These are phyloP conservation scores for Neomorphus geoffroyi DNA, from an alignment of 2,797 vertebrate species.

Conservation along the genomic window DNA sequence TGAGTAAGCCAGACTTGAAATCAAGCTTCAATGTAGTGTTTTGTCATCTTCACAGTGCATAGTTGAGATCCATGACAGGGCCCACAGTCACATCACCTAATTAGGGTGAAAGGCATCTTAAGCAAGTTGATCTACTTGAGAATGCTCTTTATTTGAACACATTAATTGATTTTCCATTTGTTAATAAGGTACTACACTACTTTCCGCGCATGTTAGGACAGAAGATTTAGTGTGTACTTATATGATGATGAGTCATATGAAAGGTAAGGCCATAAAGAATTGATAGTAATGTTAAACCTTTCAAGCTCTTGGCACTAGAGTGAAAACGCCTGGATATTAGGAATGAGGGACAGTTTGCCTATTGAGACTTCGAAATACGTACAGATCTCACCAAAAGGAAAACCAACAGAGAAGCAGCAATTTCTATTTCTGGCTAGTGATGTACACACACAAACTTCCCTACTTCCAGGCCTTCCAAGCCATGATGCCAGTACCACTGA, in stretches of 20 bases:
- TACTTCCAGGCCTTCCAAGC: fast-evolving
- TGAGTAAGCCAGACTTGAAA: background rate
- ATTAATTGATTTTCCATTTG: background rate
- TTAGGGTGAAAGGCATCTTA: background rate
- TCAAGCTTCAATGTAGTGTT: background rate
- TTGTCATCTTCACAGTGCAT: background rate
- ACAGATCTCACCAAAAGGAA: background rate
- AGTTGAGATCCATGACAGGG: background rate
- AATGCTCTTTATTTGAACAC: background rate
- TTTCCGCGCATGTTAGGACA: background rate
- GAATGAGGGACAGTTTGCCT: background rate
- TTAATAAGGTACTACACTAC: background rate
- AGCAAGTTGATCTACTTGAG: background rate
- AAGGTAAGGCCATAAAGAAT: background rate
- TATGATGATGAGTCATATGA: background rate
- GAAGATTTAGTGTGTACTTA: background rate
- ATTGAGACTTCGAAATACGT: background rate
- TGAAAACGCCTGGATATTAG: background rate
- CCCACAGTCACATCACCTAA: background rate
- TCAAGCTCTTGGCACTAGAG: background rate
- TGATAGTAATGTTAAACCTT: background rate
- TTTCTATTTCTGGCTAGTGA: background rate
- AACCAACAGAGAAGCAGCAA: background rate
- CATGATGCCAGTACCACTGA: background rate
- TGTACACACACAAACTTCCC: fast-evolving